A percentile compares a stretch with the other conserved stretches of the same genome.
These are phyloP conservation scores for Tragelaphus scriptus DNA, from an alignment of 2,113 vertebrate species.

Conservation along the genomic window DNA sequence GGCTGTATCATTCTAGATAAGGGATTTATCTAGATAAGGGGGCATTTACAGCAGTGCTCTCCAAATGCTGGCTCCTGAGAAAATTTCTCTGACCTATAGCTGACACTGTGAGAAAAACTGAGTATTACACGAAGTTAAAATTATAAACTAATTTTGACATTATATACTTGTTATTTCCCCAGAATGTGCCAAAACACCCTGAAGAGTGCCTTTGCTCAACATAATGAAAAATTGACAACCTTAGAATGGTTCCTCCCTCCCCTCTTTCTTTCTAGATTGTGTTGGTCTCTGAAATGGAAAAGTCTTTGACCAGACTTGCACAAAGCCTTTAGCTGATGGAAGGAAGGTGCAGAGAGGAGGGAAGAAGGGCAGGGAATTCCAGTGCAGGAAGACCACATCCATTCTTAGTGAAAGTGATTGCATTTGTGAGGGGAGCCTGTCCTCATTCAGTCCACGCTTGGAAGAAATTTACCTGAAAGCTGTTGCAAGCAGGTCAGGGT, in stretches of 20 bases:
- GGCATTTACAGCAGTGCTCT: not conserved
- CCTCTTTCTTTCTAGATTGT: not conserved
- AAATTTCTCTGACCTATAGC: not conserved
- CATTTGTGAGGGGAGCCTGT: not conserved
- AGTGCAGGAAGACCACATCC: not conserved
- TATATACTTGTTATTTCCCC: not conserved
- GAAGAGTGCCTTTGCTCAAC: not conserved
- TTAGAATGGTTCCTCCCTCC: not conserved
- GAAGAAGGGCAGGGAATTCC: not conserved
- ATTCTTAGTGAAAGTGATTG: not conserved
- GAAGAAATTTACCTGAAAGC: constrained; percentile 20
- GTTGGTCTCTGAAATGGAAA: not conserved
- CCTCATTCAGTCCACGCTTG: not conserved
- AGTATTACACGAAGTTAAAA: not conserved
- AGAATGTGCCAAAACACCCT: not conserved
- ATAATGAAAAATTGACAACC: not conserved
- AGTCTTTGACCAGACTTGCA: not conserved
- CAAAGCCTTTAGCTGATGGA: not conserved
- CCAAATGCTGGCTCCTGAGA: not conserved
- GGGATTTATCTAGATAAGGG: not conserved
- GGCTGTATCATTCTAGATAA: not conserved
- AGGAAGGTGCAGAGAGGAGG: not conserved
- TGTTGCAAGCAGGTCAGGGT: not conserved
- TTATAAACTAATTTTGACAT: not conserved
- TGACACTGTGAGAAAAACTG: not conserved